Evolutionary conservation across 1,140 invertebrate genomes (phyloP), one percentile per base, ranked within the genome.

Genomic region (Apocrypta bakeri): DNA sequence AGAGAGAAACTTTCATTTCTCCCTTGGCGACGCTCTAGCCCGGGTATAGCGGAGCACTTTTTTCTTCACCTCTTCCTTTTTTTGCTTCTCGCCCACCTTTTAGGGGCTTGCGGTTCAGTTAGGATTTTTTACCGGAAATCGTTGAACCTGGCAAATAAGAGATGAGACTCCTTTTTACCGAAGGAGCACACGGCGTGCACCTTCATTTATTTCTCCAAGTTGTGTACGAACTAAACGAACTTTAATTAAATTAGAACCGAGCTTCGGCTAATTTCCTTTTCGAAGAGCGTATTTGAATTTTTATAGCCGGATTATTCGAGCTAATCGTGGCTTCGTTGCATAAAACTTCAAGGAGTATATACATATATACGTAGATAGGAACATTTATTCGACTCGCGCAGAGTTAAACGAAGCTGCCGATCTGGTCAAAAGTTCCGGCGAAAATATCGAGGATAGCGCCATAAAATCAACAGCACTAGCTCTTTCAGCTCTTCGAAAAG

Each of bases 1-100:
- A 37, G 2, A 31, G 17, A 56, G 61, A 69, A 69, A 78, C 76
- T 69, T 74, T 74, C 83, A 71, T 31, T 73, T 25, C 61, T 75
- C 64, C 48, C 78, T 61, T 21, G 61, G 31, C 76, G 76, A 42
- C 33, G 64, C 24, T 64, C 29, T 66, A 61, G 24, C 27, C 63
- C 27, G 48, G 21, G 21, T 17, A 56, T 24, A 3, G 17, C 21
- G 1, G 21, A 61, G 48, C 6, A 7, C 25, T 29, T 14, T 40
- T 63, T 21, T 75, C 48, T 75, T 17, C 25, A 64, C 61, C 31
- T 66, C 33, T 69, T 78, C 12, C 63, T 14, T 42, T 9, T 2
- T 2, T 9, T 37, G 3, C 9, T 9, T 37, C 33, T 68, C 25
- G 76, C 63, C 48, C 21, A n/a, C 48, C 31, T 66, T 77, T 69